A percentile compares a stretch with the other conserved stretches of the same genome.
phyloP scores from a whole-genome alignment of 64 coral and sea anemone species.

The Acropora tenuis region DNA sequence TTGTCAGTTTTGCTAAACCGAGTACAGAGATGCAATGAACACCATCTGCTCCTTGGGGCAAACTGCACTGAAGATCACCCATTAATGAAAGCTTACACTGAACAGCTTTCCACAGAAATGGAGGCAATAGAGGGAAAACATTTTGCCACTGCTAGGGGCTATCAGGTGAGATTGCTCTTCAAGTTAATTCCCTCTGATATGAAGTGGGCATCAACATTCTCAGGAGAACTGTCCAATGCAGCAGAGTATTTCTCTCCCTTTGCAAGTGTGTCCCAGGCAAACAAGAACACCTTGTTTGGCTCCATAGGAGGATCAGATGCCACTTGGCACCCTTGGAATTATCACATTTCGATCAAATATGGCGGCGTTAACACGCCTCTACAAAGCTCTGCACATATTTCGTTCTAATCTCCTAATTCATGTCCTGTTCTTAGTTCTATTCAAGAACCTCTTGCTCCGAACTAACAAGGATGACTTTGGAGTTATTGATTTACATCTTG shows the following conservation, averaged over 20 bases:
- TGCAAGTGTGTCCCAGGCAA: constrained; percentile 41
- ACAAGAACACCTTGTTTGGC: constrained; percentile 48
- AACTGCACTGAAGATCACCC: constrained; percentile 56
- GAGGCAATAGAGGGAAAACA: constrained; percentile 12
- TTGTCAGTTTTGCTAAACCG: constrained; percentile 52
- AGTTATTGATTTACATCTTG: no score
- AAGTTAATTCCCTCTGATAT: constrained; percentile 61
- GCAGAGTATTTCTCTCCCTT: constrained; percentile 68
- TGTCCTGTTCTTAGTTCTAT: no score
- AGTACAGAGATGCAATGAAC: constrained; percentile 64
- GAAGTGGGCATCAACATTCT: constrained; percentile 60
- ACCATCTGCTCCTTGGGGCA: constrained; percentile 37
- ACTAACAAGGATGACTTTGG: no score
- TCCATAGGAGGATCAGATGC: constrained; percentile 52
- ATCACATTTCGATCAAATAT: neutral
- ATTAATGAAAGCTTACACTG: constrained; percentile 8
- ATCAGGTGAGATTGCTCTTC: constrained; percentile 39
- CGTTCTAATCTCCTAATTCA: no score
- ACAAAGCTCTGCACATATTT: no score
- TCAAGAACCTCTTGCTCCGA: no score
- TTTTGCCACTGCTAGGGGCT: constrained; percentile 30
- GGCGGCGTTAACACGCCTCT: no score
- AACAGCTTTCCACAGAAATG: constrained; percentile 41
- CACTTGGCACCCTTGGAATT: constrained; percentile 54
- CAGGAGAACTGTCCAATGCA: constrained; percentile 66